Evolutionary conservation across 2,797 vertebrate species (phyloP), one percentile per base, ranked within the genome.

Genomic region (Pterois miles): DNA sequence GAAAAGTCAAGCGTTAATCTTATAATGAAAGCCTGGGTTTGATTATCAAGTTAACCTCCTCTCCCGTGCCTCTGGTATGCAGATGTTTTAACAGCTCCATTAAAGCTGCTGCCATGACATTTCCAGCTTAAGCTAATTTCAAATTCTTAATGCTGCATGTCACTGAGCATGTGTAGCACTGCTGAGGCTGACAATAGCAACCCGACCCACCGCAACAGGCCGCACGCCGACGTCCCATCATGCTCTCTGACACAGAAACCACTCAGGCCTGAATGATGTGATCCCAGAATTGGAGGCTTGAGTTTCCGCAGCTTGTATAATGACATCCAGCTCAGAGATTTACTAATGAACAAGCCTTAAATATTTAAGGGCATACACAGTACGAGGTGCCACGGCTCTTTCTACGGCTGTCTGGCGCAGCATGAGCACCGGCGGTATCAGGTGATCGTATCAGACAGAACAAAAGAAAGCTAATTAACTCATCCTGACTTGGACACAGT

Each of bases 401-500:
- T 94, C 87, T 88, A 80, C 7, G 54, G 58, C 70, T 14, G 68
- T 76, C 81, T 80, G 67, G 36, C n/a, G 9, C 48, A 71, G 86
- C 78, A 71, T 29, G 67, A 79, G 80, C 33, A 6, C 48, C 43
- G 73, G 40, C 36, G 0, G 84, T 92, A 90, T 94, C 91, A 20
- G 82, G 84, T 94, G 91, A 90, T 86, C 58, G 23, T 36, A 91
- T 88, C 85, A 82, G 77, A 71, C 57, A 10, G 66, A 40, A 92
- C 85, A 91, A 94, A 90, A 82, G 85, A 90, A 85, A 90, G 86
- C 91, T 89, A 92, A 94, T 94, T 91, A 93, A 86, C 84, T 84
- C 65, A 43, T 66, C 82, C 67, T 20, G 63, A 84, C 80, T 68
- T 33, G 77, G 85, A 91, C 85, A 79, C 22, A 29, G 52, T 65